Evolutionary conservation across 2,888 invertebrate species (phyloP).

Genomic region (Cataglyphis cursor): DNA sequence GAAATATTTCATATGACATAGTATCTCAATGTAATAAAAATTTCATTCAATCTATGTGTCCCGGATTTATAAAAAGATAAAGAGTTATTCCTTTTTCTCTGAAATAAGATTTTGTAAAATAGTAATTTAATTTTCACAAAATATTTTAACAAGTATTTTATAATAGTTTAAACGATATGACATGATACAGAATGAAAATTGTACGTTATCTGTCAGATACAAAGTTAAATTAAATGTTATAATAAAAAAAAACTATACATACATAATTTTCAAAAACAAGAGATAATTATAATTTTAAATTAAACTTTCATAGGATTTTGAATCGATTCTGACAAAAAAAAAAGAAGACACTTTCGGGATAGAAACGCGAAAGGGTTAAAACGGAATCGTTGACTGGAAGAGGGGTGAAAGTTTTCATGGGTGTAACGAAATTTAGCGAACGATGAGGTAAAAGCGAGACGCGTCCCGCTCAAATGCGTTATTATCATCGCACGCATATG

Average conservation of each 20-base stretch:
- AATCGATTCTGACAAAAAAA: not conserved
- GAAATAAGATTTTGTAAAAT: not conserved
- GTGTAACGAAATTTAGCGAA: constrained; percentile 60
- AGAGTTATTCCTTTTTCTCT: not conserved
- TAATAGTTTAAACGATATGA: not conserved
- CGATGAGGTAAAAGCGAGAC: constrained; percentile 59
- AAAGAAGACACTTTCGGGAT: not conserved
- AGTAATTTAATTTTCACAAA: constrained; percentile 2
- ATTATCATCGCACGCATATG: constrained; percentile 53
- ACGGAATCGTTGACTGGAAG: constrained; percentile 36
- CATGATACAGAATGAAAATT: not conserved
- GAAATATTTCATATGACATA: not conserved
- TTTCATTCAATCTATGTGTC: not conserved
- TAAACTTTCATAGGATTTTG: not conserved
- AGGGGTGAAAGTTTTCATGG: constrained; percentile 42
- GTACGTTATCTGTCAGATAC: not conserved
- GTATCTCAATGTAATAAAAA: not conserved
- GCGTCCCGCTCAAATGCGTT: constrained; percentile 51
- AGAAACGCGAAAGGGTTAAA: constrained; percentile 33
- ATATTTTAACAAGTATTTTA: not conserved
- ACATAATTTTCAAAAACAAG: not conserved
- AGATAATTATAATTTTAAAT: not conserved
- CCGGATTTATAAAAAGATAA: not conserved
- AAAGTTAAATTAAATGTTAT: not conserved
- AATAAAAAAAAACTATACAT: not conserved